These are phyloP conservation scores for Ophion costatus DNA, from an alignment of 2,888 invertebrate species.

Conservation along the genomic window DNA sequence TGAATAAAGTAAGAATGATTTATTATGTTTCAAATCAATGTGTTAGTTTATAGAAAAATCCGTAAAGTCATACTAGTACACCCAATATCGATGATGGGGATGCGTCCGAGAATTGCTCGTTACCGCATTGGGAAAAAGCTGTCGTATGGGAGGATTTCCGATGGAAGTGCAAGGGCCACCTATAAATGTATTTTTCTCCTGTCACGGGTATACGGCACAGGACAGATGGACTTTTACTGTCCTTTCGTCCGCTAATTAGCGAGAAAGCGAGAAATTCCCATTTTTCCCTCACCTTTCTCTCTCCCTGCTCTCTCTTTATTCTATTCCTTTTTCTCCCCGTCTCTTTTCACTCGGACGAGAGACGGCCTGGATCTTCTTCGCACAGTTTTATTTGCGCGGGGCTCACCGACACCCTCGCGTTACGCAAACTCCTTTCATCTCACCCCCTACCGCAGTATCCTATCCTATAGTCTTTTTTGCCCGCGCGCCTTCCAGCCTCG, in stretches of 20 bases:
- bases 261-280: constrained; percentile 46
- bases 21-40: too few relatives aligned
- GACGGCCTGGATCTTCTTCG: constrained; percentile 29
- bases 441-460: neutral
- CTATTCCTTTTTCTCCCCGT: neutral
- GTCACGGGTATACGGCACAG: neutral
- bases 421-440: constrained; percentile 55
- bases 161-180: constrained; percentile 16
- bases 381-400: constrained; percentile 54
- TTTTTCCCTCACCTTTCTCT: constrained; percentile 37
- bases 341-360: constrained; percentile 21
- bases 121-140: neutral
- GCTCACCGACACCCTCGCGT: constrained; percentile 37
- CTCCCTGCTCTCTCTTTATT: neutral
- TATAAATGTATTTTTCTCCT: constrained; percentile 25
- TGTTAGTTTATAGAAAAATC: neutral
- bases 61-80: neutral
- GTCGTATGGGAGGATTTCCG: constrained; percentile 1
- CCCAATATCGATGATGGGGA: neutral
- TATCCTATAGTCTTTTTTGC: constrained; percentile 3
- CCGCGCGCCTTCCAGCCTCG: neutral
- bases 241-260: constrained; percentile 58
- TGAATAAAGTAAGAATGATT: neutral
- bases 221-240: constrained; percentile 50
- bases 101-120: neutral